Percentiles rank a stretch among this genome's conserved stretches.
These are phyloP conservation scores for Brachionus paranguensis DNA, from an alignment of 1,140 invertebrate species.

Conservation along the genomic window DNA sequence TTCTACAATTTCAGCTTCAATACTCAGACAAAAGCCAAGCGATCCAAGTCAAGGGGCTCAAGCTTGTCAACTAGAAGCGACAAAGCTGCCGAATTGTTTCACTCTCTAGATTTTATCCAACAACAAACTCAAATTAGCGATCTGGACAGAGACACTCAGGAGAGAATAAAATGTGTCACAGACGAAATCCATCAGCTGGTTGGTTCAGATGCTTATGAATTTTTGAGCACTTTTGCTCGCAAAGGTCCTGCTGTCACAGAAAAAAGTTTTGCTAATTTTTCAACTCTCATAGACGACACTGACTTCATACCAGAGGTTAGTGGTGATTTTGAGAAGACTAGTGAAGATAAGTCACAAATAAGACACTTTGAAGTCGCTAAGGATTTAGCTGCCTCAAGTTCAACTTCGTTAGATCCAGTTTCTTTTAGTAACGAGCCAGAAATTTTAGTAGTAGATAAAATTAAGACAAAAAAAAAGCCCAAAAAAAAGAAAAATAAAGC, in stretches of 20 bases:
- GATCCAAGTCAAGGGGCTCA: neutral
- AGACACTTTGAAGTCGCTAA: neutral
- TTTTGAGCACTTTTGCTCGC: neutral
- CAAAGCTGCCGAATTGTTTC: neutral
- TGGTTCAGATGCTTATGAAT: constrained; percentile 24
- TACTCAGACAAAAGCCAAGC: neutral
- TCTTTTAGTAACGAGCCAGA: neutral
- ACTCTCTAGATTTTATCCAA: neutral
- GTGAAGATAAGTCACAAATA: neutral
- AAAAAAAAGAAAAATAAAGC: constrained; percentile 23
- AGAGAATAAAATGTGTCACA: neutral
- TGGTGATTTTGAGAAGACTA: neutral
- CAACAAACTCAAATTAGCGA: neutral
- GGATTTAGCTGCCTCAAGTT: neutral
- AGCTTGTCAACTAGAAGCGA: neutral
- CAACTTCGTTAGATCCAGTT: neutral
- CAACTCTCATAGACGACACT: neutral
- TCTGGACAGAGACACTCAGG: neutral
- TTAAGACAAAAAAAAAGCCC: neutral
- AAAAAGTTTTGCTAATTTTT: neutral
- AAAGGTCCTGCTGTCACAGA: neutral
- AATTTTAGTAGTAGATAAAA: neutral
- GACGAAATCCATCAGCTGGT: neutral
- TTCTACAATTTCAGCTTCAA: constrained; percentile 17
- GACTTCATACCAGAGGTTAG: neutral